Evolutionary conservation across 2,797 vertebrate genomes (phyloP), one percentile per base, ranked within the genome.

Genomic region (Necrosyrtes monachus): DNA sequence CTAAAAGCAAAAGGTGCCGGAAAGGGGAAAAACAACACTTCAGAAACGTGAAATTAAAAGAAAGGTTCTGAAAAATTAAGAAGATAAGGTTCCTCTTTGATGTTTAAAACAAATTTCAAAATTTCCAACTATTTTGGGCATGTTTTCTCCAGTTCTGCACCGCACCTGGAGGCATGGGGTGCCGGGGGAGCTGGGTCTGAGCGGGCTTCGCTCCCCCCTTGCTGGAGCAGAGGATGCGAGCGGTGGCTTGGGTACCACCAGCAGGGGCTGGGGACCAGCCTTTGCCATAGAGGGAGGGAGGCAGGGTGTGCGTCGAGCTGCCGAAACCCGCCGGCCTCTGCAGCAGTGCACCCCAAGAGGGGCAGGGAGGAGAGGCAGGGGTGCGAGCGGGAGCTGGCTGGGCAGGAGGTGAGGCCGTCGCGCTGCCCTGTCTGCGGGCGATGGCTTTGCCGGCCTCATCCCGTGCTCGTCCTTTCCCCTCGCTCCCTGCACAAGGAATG

Each of bases 11-110:
- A 94, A 96, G 65, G 75, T 87, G 83, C 46, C 0, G 43, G 67
- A 69, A 82, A 96, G 39, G 78, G 82, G 78, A 64, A 94, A 95
- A 95, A 92, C 80, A 95, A 45, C 65, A 33, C 50, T 92, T 92
- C 82, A 84, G 88, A 93, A 84, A 76, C 7, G 31, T 25, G 13
- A 85, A 96, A 96, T 94, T 93, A 93, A 86, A 93, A 88, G 79
- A 64, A 91, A 80, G 53, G 53, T 53, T 68, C 79, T 92, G 79
- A 96, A 96, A 96, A 95, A 93, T 88, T 90, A 96, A 96, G 92
- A 93, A 75, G 53, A 90, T 80, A 68, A 90, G 85, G 56, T 70
- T 81, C 3, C 5, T 75, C 73, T 93, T 93, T 93, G 87, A 91
- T 70, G 83, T 57, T 92, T 75, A 72, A 75, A 93, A 77, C 64